These are phyloP conservation scores for Candidula unifasciata DNA, from an alignment of 2,888 invertebrate genomes.

Conservation along the genomic window DNA sequence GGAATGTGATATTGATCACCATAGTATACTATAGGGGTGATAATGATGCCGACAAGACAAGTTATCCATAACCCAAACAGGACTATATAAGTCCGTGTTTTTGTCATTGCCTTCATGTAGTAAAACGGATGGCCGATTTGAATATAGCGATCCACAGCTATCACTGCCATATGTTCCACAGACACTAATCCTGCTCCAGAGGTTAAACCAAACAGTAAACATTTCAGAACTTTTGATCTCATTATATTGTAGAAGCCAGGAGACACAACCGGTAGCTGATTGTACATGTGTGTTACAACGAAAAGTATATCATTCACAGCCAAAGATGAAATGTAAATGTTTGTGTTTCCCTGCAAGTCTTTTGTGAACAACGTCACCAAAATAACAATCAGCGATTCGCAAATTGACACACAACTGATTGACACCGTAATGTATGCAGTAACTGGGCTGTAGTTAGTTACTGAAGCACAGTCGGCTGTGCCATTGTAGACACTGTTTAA, in stretches of 20 bases:
- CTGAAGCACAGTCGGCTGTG: background rate
- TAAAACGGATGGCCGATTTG: conserved; percentile 5
- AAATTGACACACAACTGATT: background rate
- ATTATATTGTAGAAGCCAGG: too few relatives aligned
- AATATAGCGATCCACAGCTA: conserved; percentile 6
- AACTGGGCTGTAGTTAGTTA: background rate
- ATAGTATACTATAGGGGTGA: background rate
- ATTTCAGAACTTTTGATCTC: background rate
- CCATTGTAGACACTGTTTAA: background rate
- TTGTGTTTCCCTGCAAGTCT: conserved; percentile 5
- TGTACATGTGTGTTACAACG: background rate
- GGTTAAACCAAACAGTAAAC: background rate
- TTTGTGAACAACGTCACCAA: background rate
- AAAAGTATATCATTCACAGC: background rate
- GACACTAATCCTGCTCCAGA: background rate
- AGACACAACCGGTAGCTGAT: background rate
- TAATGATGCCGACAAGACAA: background rate
- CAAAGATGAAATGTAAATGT: conserved; percentile 2
- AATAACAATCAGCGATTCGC: background rate
- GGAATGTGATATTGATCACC: background rate
- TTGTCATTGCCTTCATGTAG: background rate
- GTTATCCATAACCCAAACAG: background rate
- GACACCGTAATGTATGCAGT: background rate
- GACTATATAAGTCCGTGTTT: background rate
- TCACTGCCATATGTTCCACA: background rate